phyloP scores from a whole-genome alignment of 2,888 invertebrate genomes.

The Tuta absoluta region DNA sequence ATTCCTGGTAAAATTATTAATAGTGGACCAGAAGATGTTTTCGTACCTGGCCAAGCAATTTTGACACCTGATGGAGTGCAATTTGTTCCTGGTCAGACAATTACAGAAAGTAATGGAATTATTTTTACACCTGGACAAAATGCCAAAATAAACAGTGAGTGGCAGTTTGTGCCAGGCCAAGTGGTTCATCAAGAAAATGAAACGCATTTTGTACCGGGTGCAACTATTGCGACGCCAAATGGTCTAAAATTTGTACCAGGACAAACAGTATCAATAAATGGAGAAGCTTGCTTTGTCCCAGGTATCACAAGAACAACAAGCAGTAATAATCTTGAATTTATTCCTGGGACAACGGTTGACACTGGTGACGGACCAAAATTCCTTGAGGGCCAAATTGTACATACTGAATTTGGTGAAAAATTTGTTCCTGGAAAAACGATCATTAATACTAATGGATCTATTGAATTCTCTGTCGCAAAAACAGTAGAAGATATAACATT shows the following conservation, averaged over 20 bases:
- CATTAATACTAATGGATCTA: constrained; percentile 71
- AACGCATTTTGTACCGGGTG: constrained; percentile 83
- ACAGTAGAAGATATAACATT: constrained; percentile 80
- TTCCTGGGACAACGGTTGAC: constrained; percentile 83
- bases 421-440: constrained; percentile 84
- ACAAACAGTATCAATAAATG: constrained; percentile 77
- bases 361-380: constrained; percentile 84
- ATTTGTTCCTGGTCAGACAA: constrained; percentile 84
- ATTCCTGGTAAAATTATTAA: constrained; percentile 81
- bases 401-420: constrained; percentile 80
- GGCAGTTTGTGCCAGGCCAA: constrained; percentile 86
- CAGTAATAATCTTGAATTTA: constrained; percentile 71
- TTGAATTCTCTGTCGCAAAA: constrained; percentile 82
- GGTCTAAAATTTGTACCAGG: constrained; percentile 85
- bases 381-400: constrained; percentile 84
- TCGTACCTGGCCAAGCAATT: constrained; percentile 84
- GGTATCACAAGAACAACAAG: constrained; percentile 77
- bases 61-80: constrained; percentile 81
- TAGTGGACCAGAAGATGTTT: constrained; percentile 73
- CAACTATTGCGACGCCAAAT: constrained; percentile 82
- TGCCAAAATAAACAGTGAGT: constrained; percentile 74
- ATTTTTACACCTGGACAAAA: constrained; percentile 85
- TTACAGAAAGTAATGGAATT: constrained; percentile 70
- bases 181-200: constrained; percentile 79
- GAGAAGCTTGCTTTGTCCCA: constrained; percentile 81